Evolutionary conservation across 2,113 vertebrate genomes (phyloP).

Genomic region (Acanthochromis polyacanthus): DNA sequence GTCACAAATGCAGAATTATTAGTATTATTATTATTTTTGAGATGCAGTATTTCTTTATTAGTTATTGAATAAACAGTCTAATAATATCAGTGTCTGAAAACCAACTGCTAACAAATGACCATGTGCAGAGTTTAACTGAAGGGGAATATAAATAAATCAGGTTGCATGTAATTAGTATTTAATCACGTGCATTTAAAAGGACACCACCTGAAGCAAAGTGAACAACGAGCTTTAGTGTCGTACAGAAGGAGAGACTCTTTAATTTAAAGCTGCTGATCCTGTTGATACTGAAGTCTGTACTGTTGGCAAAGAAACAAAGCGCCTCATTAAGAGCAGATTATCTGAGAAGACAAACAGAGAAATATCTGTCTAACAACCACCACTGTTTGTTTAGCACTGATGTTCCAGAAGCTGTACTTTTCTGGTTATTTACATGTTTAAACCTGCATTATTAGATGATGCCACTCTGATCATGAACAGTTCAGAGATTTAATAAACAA

Average conservation of each 20-base stretch:
- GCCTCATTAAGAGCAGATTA: slow-evolving; percentile 35
- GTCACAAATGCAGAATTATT: too few species aligned
- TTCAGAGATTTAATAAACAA: too few species aligned
- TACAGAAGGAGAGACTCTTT: background rate
- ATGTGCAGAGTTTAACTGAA: slow-evolving; percentile 22
- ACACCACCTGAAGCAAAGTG: slow-evolving; percentile 27
- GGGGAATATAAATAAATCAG: slow-evolving; percentile 30
- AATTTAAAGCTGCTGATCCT: slow-evolving; percentile 55
- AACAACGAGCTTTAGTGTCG: background rate
- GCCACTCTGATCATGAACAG: too few species aligned
- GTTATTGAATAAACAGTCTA: too few species aligned
- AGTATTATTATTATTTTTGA: too few species aligned
- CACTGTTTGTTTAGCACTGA: too few species aligned
- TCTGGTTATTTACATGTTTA: too few species aligned
- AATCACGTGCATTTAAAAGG: slow-evolving; percentile 58
- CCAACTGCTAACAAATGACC: slow-evolving; percentile 27
- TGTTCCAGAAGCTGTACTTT: too few species aligned
- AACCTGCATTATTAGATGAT: too few species aligned
- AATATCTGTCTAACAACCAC: too few species aligned
- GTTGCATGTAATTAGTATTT: slow-evolving; percentile 19
- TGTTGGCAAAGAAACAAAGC: background rate
- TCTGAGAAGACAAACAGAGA: slow-evolving; percentile 29
- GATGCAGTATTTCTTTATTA: too few species aligned
- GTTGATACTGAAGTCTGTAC: slow-evolving; percentile 27
- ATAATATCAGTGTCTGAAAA: background rate